Evolutionary conservation across 1,140 invertebrate genomes (phyloP), one percentile per base, ranked within the genome.

Genomic region (Spodoptera frugiperda): DNA sequence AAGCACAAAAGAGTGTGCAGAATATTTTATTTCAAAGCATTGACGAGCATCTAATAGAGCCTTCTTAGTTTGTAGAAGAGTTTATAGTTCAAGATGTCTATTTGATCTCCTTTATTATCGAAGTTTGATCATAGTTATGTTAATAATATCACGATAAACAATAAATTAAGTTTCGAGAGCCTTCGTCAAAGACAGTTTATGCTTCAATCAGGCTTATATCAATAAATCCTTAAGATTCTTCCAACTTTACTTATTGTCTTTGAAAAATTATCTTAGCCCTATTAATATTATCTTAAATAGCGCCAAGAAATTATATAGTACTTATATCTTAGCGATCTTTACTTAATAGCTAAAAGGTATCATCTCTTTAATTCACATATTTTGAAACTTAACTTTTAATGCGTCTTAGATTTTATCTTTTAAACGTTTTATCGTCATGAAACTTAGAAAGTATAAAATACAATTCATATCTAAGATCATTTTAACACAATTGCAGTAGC

Each of bases 181-280:
- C 21, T 54, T 10, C 17, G 17, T 57, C 53, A 33, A 57, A 17
- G 19, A 53, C 68, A 72, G 21, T 44, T 57, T 72, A 19, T 46
- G 39, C 51, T 46, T 57, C 5, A 39, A 72, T 72, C 30, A 19
- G 57, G 19, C 51, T 72, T 72, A 72, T 39, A 55, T 57, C 51
- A 72, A 68, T 68, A 68, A 39, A 68, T 53, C 46, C 14, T 68
- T 19, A 46, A 72, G 12, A 55, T 54, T 72, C 53, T 57, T 30
- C 9, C 30, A 71, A 71, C 68, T 71, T 71, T 55, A 33, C 9
- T 39, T 10, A 39, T 39, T 1, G 17, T 54, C 39, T 57, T 2
- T 19, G 12, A 72, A 67, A 12, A 54, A 70, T 8, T 15, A 55
- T 72, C 19, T 25, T 25, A 57, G 48, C 11, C 14, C 19, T 25